A percentile compares a stretch with the other conserved stretches of the same genome.
phyloP scores from a whole-genome alignment of 1,140 invertebrate genomes.

The Drosophila ambigua region DNA sequence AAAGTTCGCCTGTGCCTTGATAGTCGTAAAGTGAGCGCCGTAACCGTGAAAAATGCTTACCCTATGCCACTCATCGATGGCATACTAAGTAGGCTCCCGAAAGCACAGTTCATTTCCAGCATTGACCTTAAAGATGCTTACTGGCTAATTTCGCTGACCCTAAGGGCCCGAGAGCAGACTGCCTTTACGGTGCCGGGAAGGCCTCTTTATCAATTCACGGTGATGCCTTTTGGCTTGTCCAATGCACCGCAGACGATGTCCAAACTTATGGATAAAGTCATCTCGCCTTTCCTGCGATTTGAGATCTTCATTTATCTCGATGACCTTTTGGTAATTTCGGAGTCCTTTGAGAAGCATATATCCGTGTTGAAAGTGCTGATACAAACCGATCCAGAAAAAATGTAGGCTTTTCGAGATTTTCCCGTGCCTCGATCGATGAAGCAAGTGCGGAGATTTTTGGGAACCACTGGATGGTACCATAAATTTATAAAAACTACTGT shows the following conservation, averaged over 20 bases:
- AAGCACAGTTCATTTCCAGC: slow-evolving; percentile 4
- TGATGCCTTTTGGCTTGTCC: slow-evolving; percentile 17
- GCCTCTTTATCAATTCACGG: slow-evolving; percentile 11
- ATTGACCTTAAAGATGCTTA: slow-evolving; percentile 9
- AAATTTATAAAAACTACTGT: too few species aligned
- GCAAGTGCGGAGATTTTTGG: not conserved
- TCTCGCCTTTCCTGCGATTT: not conserved
- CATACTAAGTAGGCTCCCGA: slow-evolving; percentile 3
- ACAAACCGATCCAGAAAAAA: not conserved
- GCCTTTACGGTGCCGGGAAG: slow-evolving; percentile 7
- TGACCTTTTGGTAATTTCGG: slow-evolving; percentile 10
- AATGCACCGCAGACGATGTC: slow-evolving; percentile 17
- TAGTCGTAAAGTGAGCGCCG: not conserved
- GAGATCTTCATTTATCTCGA: slow-evolving; percentile 9
- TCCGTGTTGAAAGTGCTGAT: not conserved
- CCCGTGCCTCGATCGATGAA: not conserved
- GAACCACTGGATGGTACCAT: too few species aligned
- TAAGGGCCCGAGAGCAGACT: not conserved
- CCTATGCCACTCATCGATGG: slow-evolving; percentile 6
- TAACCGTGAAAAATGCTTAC: slow-evolving; percentile 24
- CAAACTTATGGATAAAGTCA: slow-evolving; percentile 16
- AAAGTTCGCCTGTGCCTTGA: slow-evolving; percentile 10
- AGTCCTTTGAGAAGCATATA: too few species aligned
- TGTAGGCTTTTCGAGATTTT: not conserved
- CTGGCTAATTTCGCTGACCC: not conserved